phyloP scores from a whole-genome alignment of 1,140 invertebrate species.

The Drosophila fuyamai region DNA sequence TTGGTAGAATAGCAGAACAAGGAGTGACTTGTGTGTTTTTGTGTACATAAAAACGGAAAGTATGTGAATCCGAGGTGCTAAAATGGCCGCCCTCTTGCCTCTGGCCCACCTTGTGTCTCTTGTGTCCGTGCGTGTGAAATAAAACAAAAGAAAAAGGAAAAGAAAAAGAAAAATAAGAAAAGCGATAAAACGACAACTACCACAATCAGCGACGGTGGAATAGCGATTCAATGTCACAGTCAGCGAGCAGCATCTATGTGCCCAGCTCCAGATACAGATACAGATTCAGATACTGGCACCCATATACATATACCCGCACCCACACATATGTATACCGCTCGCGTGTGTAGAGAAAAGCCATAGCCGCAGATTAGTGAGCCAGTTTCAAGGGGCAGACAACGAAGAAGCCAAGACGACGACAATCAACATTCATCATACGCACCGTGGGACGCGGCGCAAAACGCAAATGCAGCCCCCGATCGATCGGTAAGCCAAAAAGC shows the following conservation, averaged over 20 bases:
- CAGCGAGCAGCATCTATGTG: constrained; percentile 30
- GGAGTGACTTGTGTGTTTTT: constrained; percentile 34
- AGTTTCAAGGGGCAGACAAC: constrained; percentile 29
- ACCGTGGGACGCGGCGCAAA: constrained; percentile 64
- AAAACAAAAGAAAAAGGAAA: constrained; percentile 38
- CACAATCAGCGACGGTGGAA: constrained; percentile 46
- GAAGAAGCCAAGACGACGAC: constrained; percentile 41
- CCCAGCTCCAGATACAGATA: constrained; percentile 19
- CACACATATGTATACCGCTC: constrained; percentile 26
- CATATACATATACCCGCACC: constrained; percentile 25
- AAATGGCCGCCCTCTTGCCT: constrained; percentile 50
- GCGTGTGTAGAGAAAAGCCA: constrained; percentile 51
- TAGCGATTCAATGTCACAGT: constrained; percentile 77
- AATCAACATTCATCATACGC: constrained; percentile 79
- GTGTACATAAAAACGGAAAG: constrained; percentile 46
- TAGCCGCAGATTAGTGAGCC: constrained; percentile 67
- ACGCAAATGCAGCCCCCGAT: constrained; percentile 67
- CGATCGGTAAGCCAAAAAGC: constrained; percentile 58
- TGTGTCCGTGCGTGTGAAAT: constrained; percentile 70
- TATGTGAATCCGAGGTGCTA: constrained; percentile 49
- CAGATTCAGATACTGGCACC: constrained; percentile 26
- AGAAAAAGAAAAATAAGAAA: constrained; percentile 15
- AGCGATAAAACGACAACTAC: constrained; percentile 33
- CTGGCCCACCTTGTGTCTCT: constrained; percentile 56
- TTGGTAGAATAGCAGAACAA: constrained; percentile 51